Evolutionary conservation across 1,140 invertebrate species (phyloP), one percentile per base, ranked within the genome.

Genomic region (Dryas iulia): DNA sequence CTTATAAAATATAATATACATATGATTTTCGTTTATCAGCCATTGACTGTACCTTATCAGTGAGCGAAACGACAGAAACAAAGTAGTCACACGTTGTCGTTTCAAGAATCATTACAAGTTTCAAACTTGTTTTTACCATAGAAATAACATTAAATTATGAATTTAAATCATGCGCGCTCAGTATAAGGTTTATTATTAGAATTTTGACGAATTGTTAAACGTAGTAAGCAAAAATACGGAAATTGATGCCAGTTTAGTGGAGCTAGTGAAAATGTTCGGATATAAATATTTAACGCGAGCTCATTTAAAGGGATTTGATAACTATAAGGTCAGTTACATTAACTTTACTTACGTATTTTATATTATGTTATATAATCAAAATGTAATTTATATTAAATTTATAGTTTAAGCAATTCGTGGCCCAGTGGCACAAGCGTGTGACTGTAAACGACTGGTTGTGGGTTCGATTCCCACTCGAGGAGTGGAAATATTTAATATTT

Each of bases 251-350:
- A 47, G 39, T 47, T 47, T 12, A 10, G 59, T 47, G 23, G 4
- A 39, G 26, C 12, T 14, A 18, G 26, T 57, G 8, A 79, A 71
- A 56, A 80, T 93, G 72, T 82, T 94, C 66, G 91, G 95, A 73
- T 92, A 93, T 56, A 92, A 95, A 79, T 98, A 98, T 91, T 93
- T 98, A 68, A 94, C 93, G 25, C 92, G 93, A 61, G 94, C 96
- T 73, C 96, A 98, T 82, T 93, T 98, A 35, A 92, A 94, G 78
- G 97, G 97, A 62, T 98, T 98, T 87, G 96, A 97, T 86, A 96
- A 96, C 88, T 98, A 98, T 86, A 98, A 98, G 94, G 97, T 98
- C 92, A 91, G 53, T 39, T 66, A 47, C 33, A 6, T 35, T 35
- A n/a, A 14, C 4, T 35, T 35, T n/a, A 35, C 5, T 35, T 6